Conservation (phyloP, 2,888 invertebrate genomes). For the Steinernema hermaphroditum region DNA sequence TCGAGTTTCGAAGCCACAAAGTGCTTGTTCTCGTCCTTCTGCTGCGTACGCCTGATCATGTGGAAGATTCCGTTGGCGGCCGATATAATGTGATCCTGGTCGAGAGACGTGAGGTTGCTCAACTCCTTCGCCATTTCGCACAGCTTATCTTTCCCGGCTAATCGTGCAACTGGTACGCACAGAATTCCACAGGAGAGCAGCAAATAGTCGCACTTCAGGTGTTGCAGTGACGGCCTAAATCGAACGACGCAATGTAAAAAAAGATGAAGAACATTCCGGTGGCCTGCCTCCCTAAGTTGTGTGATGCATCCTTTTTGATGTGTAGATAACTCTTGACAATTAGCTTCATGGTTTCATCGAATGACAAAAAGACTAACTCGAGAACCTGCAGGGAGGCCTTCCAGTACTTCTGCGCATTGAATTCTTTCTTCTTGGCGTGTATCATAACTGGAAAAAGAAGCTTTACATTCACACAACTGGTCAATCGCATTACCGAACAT, state of each 20-base stretch:
- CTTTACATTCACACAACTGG: background rate
- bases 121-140: slow-evolving; percentile 21
- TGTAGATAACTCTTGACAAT: slow-evolving; percentile 14
- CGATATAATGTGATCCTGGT: background rate
- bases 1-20: background rate
- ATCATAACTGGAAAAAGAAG: background rate
- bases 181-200: background rate
- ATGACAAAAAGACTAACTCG: slow-evolving; percentile 2
- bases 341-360: slow-evolving; percentile 12
- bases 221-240: slow-evolving; percentile 6
- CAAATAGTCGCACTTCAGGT: slow-evolving; percentile 11
- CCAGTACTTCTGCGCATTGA: slow-evolving; percentile 25
- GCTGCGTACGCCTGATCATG: background rate
- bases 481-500: slow-evolving; percentile 12
- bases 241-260: background rate
- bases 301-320: background rate
- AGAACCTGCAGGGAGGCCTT: slow-evolving; percentile 5
- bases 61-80: slow-evolving; percentile 13
- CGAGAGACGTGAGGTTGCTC: slow-evolving; percentile 7
- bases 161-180: background rate
- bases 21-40: background rate
- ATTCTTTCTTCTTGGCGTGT: background rate
- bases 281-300: background rate
- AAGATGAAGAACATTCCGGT: too few relatives aligned
- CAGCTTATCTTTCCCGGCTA: background rate